phyloP scores from a whole-genome alignment of 1,140 invertebrate genomes.

The Limonius californicus region DNA sequence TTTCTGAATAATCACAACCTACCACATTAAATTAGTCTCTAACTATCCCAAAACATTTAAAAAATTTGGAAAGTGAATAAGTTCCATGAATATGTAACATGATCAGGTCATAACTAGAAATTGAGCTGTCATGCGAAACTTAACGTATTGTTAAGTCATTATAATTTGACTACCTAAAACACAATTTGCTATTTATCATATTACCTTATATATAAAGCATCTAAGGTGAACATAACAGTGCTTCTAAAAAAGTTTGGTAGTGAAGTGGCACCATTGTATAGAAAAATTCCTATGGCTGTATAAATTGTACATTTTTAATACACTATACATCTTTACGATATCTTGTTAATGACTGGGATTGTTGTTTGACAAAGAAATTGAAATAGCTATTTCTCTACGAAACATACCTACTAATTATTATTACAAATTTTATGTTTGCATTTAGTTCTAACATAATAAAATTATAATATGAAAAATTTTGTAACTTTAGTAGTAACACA shows the following conservation, averaged over 20 bases:
- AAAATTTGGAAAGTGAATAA: not conserved
- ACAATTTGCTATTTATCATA: constrained; percentile 38
- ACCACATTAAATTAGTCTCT: not conserved
- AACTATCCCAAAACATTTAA: too few relatives aligned
- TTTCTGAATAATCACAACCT: constrained; percentile 2
- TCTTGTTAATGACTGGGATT: too few relatives aligned
- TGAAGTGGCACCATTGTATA: constrained; percentile 39
- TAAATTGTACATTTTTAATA: constrained; percentile 29
- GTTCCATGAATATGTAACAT: constrained; percentile 10
- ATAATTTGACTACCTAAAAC: constrained; percentile 40
- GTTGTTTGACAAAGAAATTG: not conserved
- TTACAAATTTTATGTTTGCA: too few relatives aligned
- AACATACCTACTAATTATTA: too few relatives aligned
- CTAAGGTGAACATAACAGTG: constrained; percentile 38
- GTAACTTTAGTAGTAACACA: too few relatives aligned
- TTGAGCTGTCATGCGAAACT: constrained; percentile 40
- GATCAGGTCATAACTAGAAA: constrained; percentile 27
- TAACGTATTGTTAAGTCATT: constrained; percentile 31
- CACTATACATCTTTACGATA: constrained; percentile 4
- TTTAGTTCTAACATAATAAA: too few relatives aligned
- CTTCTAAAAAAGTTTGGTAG: constrained; percentile 35
- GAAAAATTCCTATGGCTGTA: constrained; percentile 34
- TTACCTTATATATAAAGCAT: constrained; percentile 33
- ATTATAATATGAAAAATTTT: too few relatives aligned
- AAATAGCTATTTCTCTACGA: not conserved